Conservation (phyloP, 1,140 invertebrate genomes). For the Vanessa tameamea region DNA sequence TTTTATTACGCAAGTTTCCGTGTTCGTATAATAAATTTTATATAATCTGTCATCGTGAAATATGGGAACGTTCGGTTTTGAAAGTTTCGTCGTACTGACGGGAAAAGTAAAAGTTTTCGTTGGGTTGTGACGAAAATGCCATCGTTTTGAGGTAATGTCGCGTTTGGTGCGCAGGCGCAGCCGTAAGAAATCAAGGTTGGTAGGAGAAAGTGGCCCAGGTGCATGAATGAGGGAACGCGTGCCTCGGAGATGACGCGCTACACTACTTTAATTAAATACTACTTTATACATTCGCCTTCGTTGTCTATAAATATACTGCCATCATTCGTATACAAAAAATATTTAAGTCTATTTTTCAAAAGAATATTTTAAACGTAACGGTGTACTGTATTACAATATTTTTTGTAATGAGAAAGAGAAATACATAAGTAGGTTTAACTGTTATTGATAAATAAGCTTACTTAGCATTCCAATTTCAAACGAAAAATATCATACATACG, state of each 20-base stretch:
- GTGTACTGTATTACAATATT: no score
- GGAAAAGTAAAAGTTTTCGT: slow-evolving; percentile 73
- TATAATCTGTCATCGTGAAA: slow-evolving; percentile 48
- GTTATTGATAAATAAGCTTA: no score
- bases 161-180: slow-evolving; percentile 18
- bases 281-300: neutral
- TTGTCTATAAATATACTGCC: neutral
- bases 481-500: no score
- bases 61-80: slow-evolving; percentile 43
- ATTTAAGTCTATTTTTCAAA: no score
- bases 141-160: slow-evolving; percentile 28
- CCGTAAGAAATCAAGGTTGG: slow-evolving; percentile 75
- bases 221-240: slow-evolving; percentile 45
- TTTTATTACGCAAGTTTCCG: slow-evolving; percentile 53
- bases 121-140: slow-evolving; percentile 56
- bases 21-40: slow-evolving; percentile 50
- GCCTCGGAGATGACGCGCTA: neutral
- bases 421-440: no score
- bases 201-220: slow-evolving; percentile 71
- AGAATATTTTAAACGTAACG: no score
- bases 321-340: no score
- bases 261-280: slow-evolving; percentile 17
- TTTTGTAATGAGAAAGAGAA: no score
- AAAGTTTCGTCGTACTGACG: slow-evolving; percentile 49
- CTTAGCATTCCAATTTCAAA: no score